A percentile compares a stretch with the other conserved stretches of the same genome.
phyloP scores from a whole-genome alignment of 2,888 invertebrate genomes.

The Coelinius sp. region DNA sequence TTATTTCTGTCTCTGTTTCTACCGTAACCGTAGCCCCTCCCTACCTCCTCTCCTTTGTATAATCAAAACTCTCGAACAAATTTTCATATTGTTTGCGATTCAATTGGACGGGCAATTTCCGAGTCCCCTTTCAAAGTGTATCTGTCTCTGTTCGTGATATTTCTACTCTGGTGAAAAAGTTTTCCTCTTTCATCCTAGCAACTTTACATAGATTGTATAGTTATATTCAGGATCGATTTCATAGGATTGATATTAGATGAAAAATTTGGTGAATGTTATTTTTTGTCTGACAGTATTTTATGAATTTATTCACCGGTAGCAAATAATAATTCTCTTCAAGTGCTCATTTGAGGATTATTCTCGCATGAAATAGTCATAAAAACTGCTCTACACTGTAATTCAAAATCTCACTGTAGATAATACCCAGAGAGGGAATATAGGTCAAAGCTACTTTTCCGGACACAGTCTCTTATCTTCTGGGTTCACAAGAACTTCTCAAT shows the following conservation, averaged over 20 bases:
- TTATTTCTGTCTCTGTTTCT: slow-evolving; percentile 43
- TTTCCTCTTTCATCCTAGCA: neutral
- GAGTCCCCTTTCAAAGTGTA: slow-evolving; percentile 66
- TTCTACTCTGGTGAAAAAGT: slow-evolving; percentile 2
- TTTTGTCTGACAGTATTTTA: neutral
- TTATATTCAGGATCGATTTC: neutral
- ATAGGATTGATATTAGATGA: neutral
- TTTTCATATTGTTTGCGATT: slow-evolving; percentile 70
- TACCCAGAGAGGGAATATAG: slow-evolving; percentile 43
- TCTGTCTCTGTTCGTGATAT: slow-evolving; percentile 45
- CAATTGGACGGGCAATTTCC: slow-evolving; percentile 69
- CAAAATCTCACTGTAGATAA: slow-evolving; percentile 15
- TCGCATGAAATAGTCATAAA: neutral
- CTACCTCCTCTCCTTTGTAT: slow-evolving; percentile 65
- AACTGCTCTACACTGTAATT: neutral
- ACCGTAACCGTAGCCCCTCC: slow-evolving; percentile 45
- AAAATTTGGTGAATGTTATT: neutral
- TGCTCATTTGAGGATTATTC: neutral
- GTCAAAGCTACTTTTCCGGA: slow-evolving; percentile 53
- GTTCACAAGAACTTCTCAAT: slow-evolving; percentile 44
- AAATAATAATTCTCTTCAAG: neutral
- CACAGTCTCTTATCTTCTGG: slow-evolving; percentile 55
- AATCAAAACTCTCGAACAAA: slow-evolving; percentile 70
- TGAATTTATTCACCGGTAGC: neutral
- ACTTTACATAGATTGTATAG: neutral